A percentile compares a stretch with the other conserved stretches of the same genome.
Conservation (phyloP, 92 coral and sea anemone genomes). For the Phenganax subtilis region DNA sequence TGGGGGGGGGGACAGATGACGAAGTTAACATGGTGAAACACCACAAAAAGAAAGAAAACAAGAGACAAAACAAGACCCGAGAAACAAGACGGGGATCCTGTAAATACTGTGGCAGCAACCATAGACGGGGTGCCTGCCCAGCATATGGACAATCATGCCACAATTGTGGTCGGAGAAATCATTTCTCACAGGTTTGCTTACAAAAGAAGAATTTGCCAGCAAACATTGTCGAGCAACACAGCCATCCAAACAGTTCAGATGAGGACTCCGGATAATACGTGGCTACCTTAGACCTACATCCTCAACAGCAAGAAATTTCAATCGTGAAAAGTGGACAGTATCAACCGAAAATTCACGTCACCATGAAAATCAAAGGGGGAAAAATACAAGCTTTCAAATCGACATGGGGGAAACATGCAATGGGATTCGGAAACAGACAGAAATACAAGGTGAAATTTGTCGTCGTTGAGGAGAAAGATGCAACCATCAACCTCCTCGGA, state of each 20-base stretch:
- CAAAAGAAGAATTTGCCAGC: conserved; percentile 7
- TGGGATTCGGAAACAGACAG: not conserved
- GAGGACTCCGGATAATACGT: conserved; percentile 29
- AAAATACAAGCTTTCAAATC: conserved; percentile 12
- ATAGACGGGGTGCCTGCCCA: conserved; percentile 34
- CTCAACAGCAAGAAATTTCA: conserved; percentile 19
- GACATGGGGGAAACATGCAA: conserved; percentile 39
- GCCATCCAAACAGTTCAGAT: conserved; percentile 5
- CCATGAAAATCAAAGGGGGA: conserved; percentile 25
- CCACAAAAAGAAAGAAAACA: not conserved
- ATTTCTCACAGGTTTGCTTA: conserved; percentile 1
- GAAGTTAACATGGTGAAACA: not conserved
- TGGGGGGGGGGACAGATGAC: not conserved
- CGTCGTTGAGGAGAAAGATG: not conserved
- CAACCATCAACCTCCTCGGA: not conserved
- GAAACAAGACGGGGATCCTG: not conserved
- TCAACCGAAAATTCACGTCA: not conserved
- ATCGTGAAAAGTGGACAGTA: not conserved
- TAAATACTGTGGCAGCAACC: conserved; percentile 28
- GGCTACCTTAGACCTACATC: conserved; percentile 23
- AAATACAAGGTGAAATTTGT: conserved; percentile 5
- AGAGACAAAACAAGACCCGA: not conserved
- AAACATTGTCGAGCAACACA: not conserved
- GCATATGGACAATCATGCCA: conserved; percentile 33
- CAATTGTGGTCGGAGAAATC: conserved; percentile 17